These are phyloP conservation scores for Anser cygnoides DNA, from an alignment of 2,113 vertebrate species.

Conservation along the genomic window DNA sequence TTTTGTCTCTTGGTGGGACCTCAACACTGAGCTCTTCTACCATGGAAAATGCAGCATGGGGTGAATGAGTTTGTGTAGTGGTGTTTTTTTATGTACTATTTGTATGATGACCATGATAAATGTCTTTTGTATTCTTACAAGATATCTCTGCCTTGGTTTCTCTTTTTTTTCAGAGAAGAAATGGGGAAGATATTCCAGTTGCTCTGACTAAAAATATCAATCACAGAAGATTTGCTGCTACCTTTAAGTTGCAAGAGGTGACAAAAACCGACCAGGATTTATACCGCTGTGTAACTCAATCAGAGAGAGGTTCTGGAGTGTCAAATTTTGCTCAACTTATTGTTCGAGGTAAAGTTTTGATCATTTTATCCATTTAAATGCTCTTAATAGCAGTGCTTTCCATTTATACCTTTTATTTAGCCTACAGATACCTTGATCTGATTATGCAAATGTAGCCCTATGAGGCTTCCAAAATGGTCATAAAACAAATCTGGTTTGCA, in stretches of 20 bases:
- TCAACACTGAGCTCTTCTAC: neutral
- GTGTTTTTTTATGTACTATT: neutral
- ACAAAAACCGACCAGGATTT: constrained; percentile 93
- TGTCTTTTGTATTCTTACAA: neutral
- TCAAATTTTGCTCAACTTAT: constrained; percentile 98
- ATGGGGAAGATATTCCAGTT: constrained; percentile 97
- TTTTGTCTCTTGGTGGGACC: neutral
- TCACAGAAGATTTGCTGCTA: constrained; percentile 95
- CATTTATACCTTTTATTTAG: neutral
- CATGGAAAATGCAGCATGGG: fast-evolving
- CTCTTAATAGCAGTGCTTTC: neutral
- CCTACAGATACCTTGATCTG: neutral
- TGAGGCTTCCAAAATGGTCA: neutral
- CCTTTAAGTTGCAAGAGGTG: constrained; percentile 94
- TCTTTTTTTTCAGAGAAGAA: constrained; percentile 83
- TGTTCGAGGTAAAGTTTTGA: constrained; percentile 87
- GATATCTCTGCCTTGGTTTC: constrained; percentile 46
- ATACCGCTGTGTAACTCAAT: constrained; percentile 97
- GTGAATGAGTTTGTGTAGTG: neutral
- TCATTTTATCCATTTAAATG: neutral
- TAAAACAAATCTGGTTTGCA: neutral
- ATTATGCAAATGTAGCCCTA: neutral
- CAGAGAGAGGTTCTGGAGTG: constrained; percentile 94
- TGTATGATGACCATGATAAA: neutral
- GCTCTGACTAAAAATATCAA: constrained; percentile 97